phyloP scores from a whole-genome alignment of 2,888 invertebrate species.

The Ephialtes manifestator region DNA sequence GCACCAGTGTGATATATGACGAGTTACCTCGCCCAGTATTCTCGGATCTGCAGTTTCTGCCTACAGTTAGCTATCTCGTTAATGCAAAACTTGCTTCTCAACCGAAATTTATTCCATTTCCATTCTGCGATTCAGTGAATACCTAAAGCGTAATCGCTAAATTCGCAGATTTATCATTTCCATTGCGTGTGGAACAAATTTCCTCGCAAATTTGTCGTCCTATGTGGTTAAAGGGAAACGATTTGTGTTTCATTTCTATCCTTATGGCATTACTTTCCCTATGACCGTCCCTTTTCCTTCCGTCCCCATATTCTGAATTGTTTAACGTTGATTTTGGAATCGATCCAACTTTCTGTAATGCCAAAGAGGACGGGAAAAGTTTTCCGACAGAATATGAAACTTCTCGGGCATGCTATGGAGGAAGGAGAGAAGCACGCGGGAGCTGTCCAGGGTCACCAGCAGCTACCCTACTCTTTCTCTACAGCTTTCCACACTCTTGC shows the following conservation, averaged over 20 bases:
- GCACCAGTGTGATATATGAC: background rate
- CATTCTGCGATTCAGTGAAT: background rate
- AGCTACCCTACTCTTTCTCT: background rate
- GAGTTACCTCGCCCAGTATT: background rate
- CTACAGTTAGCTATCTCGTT: background rate
- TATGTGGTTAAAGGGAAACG: background rate
- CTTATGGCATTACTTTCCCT: background rate
- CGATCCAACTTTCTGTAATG: conserved; percentile 19
- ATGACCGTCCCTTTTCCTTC: background rate
- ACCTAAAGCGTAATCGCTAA: background rate
- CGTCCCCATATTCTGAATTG: background rate
- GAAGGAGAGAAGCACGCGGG: background rate
- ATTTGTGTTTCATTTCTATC: background rate
- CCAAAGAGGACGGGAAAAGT: conserved; percentile 24
- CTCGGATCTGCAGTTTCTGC: conserved; percentile 11
- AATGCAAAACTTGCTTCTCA: background rate
- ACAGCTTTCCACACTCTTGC: conserved; percentile 10
- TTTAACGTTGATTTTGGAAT: conserved; percentile 44
- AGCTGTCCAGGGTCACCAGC: conserved; percentile 8
- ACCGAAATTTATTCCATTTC: background rate
- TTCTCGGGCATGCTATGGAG: background rate
- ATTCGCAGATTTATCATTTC: background rate
- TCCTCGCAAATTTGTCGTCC: background rate
- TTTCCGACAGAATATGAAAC: conserved; percentile 23
- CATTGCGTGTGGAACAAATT: background rate